A percentile compares a stretch with the other conserved stretches of the same genome.
These are phyloP conservation scores for Cheilosia pagana DNA, from an alignment of 2,888 invertebrate genomes.

Conservation along the genomic window DNA sequence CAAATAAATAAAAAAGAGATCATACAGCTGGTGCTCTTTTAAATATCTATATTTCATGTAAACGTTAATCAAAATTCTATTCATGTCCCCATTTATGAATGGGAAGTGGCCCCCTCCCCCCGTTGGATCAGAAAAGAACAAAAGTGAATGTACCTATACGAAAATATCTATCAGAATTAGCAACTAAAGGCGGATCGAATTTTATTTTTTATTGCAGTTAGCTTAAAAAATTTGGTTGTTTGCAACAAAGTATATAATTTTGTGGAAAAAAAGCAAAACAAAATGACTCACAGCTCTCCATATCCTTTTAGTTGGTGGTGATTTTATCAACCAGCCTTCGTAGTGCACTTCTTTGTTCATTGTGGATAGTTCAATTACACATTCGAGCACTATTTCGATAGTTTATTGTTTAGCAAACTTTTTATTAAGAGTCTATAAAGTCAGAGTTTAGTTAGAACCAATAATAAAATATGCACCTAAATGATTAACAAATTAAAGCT, in stretches of 20 bases:
- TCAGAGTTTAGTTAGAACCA: background rate
- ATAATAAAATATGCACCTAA: slow-evolving; percentile 4
- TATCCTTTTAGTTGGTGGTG: slow-evolving; percentile 95
- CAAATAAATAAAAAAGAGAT: background rate
- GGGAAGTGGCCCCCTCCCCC: slow-evolving; percentile 4
- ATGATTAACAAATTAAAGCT: slow-evolving; percentile 20
- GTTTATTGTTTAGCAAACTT: background rate
- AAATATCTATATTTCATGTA: background rate
- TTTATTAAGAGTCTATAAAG: background rate
- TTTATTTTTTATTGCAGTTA: background rate
- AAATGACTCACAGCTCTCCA: slow-evolving; percentile 94
- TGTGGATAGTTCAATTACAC: slow-evolving; percentile 78
- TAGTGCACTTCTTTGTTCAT: slow-evolving; percentile 89
- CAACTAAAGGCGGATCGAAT: background rate
- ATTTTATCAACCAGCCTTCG: slow-evolving; percentile 98
- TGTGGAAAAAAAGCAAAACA: slow-evolving; percentile 40
- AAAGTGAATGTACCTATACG: background rate
- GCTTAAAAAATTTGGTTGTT: background rate
- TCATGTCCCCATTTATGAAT: slow-evolving; percentile 25
- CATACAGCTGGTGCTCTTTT: background rate
- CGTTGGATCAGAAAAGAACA: background rate
- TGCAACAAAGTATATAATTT: background rate
- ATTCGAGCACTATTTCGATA: background rate
- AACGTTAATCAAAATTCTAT: slow-evolving; percentile 33
- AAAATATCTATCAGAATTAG: background rate